Evolutionary conservation across 2,888 invertebrate genomes (phyloP), one percentile per base, ranked within the genome.

Genomic region (Drosophila affinis): DNA sequence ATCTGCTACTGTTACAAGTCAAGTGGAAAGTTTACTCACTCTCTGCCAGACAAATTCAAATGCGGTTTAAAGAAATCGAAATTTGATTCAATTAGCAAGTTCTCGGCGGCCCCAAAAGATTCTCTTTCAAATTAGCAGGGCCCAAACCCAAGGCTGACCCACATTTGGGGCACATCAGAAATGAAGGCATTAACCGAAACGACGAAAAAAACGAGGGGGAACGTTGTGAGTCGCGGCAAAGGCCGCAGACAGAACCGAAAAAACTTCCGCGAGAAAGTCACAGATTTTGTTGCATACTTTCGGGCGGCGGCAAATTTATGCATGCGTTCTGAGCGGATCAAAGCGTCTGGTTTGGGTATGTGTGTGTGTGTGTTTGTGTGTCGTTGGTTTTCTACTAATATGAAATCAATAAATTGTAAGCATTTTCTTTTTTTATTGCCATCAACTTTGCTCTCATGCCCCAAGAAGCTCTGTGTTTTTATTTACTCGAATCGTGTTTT

Each of bases 401-500:
- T 80, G 77, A 84, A 84, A 84, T 84, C 83, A 81, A 84, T 84
- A 88, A 88, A 88, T 75, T 72, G 78, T 78, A 76, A 80, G 78
- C 70, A 72, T 69, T 75, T 59, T 68, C 67, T 70, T 79, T 65
- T 76, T 79, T 79, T 86, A 78, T 76, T 73, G 71, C 62, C 81
- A 60, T 58, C 64, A 51, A 70, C 68, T 39, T 67, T 82, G 63
- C 54, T 61, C 72, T 61, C 72, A 59, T 39, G 59, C 49, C 64
- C 54, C 54, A 44, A 53, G 60, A 67, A 69, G 62, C 71, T 61
- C 68, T 69, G 52, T 69, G 72, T 72, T 82, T 87, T 77, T 79
- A 74, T 83, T 79, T 77, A 72, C 72, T 74, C 74, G 77, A 76
- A 74, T 77, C 86, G 80, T 57, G 49, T 10, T 12, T 48, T 53